These are phyloP conservation scores for Hypomecis atomaria DNA, from an alignment of 2,888 invertebrate species.

Conservation along the genomic window DNA sequence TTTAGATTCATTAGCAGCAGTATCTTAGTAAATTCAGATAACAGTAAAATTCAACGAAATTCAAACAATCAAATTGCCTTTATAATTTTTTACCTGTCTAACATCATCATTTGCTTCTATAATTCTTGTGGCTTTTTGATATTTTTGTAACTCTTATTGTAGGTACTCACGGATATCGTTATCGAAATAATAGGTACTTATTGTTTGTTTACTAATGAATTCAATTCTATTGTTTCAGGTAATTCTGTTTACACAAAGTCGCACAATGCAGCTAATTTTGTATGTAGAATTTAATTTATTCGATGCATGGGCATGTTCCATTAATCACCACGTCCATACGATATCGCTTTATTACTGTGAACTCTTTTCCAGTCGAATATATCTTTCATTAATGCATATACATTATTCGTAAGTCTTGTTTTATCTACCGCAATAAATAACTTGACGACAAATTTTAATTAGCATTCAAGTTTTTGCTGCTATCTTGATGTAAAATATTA, in stretches of 20 bases:
- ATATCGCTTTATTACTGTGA: conserved; percentile 30
- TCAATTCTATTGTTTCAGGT: conserved; percentile 30
- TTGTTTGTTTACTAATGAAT: conserved; percentile 7
- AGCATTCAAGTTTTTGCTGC: conserved; percentile 9
- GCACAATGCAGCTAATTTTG: conserved; percentile 27
- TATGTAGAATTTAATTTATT: conserved; percentile 32
- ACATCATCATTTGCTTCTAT: no score
- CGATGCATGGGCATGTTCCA: conserved; percentile 29
- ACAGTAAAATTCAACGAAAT: no score
- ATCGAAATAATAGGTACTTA: neutral
- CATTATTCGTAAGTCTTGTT: conserved; percentile 17
- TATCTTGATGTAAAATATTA: conserved; percentile 16
- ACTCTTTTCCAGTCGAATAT: conserved; percentile 15
- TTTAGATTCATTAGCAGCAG: no score
- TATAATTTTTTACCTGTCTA: no score
- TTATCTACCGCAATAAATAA: conserved; percentile 24
- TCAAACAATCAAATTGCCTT: no score
- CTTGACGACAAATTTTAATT: conserved; percentile 24
- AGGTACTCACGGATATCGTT: neutral
- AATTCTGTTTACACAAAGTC: conserved; percentile 17
- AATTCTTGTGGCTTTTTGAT: no score
- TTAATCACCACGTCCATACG: conserved; percentile 29
- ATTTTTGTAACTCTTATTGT: neutral
- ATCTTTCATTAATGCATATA: conserved; percentile 14
- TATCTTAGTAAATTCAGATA: no score